Evolutionary conservation across 2,113 vertebrate species (phyloP).

Genomic region (Cinclus mexicanus): DNA sequence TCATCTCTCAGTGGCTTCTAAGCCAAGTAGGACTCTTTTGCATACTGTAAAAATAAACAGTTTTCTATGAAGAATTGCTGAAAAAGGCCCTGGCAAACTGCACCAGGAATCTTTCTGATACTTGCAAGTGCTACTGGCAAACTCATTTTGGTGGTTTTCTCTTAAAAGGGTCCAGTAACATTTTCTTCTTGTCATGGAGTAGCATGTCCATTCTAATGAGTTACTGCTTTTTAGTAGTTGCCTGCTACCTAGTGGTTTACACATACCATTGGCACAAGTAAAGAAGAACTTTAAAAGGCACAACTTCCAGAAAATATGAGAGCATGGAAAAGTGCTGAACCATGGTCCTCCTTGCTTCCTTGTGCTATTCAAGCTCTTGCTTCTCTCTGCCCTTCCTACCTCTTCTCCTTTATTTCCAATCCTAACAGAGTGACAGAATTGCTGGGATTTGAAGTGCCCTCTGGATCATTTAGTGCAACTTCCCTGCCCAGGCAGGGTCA

Average conservation of each 20-base stretch:
- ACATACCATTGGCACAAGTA: background rate
- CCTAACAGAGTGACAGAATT: background rate
- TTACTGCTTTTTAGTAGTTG: background rate
- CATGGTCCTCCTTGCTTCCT: background rate
- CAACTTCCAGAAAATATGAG: background rate
- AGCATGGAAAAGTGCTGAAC: background rate
- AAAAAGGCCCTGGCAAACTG: conserved; percentile 8
- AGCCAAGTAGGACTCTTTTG: background rate
- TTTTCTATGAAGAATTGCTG: background rate
- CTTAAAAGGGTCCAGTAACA: background rate
- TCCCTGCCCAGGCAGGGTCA: background rate
- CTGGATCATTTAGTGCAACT: background rate
- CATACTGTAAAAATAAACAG: background rate
- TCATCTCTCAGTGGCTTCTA: background rate
- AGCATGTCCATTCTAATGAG: background rate
- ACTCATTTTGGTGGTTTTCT: background rate
- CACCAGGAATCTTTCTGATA: background rate
- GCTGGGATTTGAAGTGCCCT: background rate
- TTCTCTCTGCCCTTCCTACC: background rate
- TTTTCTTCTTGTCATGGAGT: background rate
- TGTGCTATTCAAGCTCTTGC: background rate
- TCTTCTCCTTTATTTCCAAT: background rate
- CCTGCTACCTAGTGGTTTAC: background rate
- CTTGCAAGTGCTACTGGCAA: conserved; percentile 7
- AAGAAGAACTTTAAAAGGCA: background rate